A percentile compares a stretch with the other conserved stretches of the same genome.
Conservation (phyloP, 2,113 vertebrate species). For the Nyctereutes procyonoides region DNA sequence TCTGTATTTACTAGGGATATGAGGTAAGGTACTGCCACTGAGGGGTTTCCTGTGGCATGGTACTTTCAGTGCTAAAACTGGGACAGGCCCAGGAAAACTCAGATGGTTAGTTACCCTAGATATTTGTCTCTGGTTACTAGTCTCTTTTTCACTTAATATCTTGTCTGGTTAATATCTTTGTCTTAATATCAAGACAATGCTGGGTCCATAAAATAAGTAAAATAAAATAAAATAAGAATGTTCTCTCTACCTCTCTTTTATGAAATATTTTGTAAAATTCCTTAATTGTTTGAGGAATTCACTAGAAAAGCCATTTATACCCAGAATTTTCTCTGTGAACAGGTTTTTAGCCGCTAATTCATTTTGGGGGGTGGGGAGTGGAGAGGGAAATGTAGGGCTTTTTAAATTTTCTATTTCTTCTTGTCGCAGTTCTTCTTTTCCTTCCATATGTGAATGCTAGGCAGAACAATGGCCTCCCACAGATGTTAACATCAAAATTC, state of each 20-base stretch:
- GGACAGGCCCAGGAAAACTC: not conserved
- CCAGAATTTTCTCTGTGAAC: not conserved
- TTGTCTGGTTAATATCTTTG: not conserved
- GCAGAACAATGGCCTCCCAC: not conserved
- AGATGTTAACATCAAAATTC: not conserved
- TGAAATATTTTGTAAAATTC: not conserved
- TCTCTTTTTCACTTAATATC: not conserved
- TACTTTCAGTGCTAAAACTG: not conserved
- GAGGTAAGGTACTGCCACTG: not conserved
- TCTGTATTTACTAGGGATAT: not conserved
- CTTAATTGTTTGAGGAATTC: not conserved
- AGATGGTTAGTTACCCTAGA: not conserved
- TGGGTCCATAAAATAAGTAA: not conserved
- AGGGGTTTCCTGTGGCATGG: not conserved
- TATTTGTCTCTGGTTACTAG: not conserved
- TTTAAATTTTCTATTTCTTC: not conserved
- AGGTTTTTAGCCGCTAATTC: not conserved
- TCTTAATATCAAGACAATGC: not conserved
- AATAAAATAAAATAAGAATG: too few species aligned
- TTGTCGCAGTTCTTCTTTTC: not conserved
- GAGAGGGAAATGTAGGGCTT: not conserved
- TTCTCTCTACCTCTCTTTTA: not conserved
- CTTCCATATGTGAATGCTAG: not conserved
- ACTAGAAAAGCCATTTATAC: not conserved
- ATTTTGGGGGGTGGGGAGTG: too few species aligned